A percentile compares a stretch with the other conserved stretches of the same genome.
Evolutionary conservation across 2,888 invertebrate species (phyloP).

Genomic region (Drosophila lutescens): DNA sequence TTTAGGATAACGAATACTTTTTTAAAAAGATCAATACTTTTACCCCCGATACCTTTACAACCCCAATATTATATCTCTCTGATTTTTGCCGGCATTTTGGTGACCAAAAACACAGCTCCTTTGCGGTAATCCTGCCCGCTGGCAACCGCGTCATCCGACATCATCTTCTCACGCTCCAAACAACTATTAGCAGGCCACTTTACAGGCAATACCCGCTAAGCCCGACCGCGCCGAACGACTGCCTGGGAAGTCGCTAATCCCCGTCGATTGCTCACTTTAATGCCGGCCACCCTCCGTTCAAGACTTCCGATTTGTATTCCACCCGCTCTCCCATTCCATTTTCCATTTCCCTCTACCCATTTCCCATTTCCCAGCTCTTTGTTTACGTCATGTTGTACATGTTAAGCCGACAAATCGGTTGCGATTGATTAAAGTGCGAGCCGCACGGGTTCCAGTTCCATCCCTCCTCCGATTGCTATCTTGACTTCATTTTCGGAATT

Average conservation of each 20-base stretch:
- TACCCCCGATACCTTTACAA: not conserved
- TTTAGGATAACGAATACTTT: not conserved
- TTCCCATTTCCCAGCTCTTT: constrained; percentile 43
- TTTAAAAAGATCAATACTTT: not conserved
- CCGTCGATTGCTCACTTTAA: constrained; percentile 77
- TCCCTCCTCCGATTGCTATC: constrained; percentile 58
- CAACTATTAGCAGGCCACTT: constrained; percentile 73
- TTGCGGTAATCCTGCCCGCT: constrained; percentile 2
- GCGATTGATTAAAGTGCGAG: constrained; percentile 83
- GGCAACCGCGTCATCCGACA: not conserved
- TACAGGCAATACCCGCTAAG: constrained; percentile 69
- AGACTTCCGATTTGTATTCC: constrained; percentile 12
- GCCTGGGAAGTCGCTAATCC: constrained; percentile 55
- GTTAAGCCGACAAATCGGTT: constrained; percentile 84
- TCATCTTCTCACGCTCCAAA: constrained; percentile 63
- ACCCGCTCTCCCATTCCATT: not conserved
- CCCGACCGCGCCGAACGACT: constrained; percentile 52
- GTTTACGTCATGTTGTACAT: constrained; percentile 80
- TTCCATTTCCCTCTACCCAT: not conserved
- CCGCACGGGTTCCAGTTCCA: constrained; percentile 30
- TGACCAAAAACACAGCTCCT: not conserved
- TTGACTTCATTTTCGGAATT: constrained; percentile 73
- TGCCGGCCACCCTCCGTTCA: constrained; percentile 48
- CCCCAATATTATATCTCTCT: not conserved
- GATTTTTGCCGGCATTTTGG: not conserved